Evolutionary conservation across 2,113 vertebrate genomes (phyloP).

Genomic region (Melanotaenia duboulayi): DNA sequence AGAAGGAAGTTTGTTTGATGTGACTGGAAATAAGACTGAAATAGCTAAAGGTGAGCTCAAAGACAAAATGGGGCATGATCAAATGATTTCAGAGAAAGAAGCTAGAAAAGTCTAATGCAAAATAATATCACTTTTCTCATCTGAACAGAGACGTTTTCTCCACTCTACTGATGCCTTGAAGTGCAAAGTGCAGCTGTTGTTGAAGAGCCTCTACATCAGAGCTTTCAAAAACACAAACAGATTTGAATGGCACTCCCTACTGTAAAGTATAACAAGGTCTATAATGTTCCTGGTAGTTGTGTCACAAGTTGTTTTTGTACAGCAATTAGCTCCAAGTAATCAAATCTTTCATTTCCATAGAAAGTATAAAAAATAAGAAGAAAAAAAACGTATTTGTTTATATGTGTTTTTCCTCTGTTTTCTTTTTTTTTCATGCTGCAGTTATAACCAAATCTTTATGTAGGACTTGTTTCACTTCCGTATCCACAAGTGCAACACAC

Average conservation of each 20-base stretch:
- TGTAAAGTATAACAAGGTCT: background rate
- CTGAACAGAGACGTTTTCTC: background rate
- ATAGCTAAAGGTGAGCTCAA: conserved; percentile 42
- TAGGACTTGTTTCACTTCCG: background rate
- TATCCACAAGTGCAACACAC: background rate
- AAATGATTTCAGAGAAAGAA: conserved; percentile 6
- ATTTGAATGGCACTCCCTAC: background rate
- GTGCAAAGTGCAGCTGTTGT: background rate
- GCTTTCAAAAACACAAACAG: background rate
- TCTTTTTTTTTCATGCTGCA: background rate
- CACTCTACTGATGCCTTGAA: background rate
- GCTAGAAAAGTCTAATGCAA: background rate
- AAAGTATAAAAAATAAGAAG: no score
- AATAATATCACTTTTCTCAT: background rate
- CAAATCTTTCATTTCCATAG: background rate
- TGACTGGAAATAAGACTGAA: conserved; percentile 39
- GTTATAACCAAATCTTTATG: no score
- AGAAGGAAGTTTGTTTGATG: conserved; percentile 41
- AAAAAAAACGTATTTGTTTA: no score
- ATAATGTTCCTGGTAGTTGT: background rate
- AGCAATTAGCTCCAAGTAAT: background rate
- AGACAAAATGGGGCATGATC: conserved; percentile 2
- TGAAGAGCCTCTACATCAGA: background rate
- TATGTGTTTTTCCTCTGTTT: background rate
- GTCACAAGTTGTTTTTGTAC: no score